These are phyloP conservation scores for Cepaea nemoralis DNA, from an alignment of 1,140 invertebrate genomes.

Conservation along the genomic window DNA sequence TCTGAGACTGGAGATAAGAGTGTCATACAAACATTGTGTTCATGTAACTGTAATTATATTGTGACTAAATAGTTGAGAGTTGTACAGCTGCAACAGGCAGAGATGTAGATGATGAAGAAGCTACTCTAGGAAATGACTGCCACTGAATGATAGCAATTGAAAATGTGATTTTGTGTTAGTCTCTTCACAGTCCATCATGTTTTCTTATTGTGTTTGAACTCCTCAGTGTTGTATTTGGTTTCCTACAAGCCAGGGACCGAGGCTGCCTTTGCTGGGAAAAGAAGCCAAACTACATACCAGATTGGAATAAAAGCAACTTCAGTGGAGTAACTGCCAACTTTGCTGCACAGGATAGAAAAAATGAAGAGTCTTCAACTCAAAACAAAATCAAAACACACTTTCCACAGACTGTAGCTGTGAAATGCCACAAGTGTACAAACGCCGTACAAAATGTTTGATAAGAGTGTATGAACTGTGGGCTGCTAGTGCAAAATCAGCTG, in stretches of 20 bases:
- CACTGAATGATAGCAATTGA: neutral
- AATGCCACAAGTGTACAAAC: constrained; percentile 14
- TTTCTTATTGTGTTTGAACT: neutral
- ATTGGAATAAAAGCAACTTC: constrained; percentile 58
- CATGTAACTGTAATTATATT: too few relatives aligned
- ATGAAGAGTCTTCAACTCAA: neutral
- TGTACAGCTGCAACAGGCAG: neutral
- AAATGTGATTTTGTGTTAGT: neutral
- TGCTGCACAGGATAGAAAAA: constrained; percentile 15
- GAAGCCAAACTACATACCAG: constrained; percentile 52
- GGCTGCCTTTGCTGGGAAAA: constrained; percentile 62
- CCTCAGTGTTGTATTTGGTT: constrained; percentile 55
- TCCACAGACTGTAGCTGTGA: neutral
- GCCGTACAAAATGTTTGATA: constrained; percentile 9
- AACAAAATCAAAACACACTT: constrained; percentile 11
- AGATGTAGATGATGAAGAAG: neutral
- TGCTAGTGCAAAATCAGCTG: neutral
- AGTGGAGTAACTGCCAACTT: constrained; percentile 50
- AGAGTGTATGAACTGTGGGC: constrained; percentile 3
- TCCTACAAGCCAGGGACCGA: constrained; percentile 59
- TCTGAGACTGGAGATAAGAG: too few relatives aligned
- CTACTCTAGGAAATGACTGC: neutral
- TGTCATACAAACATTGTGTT: too few relatives aligned
- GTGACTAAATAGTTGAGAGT: too few relatives aligned
- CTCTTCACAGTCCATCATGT: neutral